A percentile compares a stretch with the other conserved stretches of the same genome.
These are phyloP conservation scores for Balanococcus diminutus DNA, from an alignment of 2,888 invertebrate species.

Conservation along the genomic window DNA sequence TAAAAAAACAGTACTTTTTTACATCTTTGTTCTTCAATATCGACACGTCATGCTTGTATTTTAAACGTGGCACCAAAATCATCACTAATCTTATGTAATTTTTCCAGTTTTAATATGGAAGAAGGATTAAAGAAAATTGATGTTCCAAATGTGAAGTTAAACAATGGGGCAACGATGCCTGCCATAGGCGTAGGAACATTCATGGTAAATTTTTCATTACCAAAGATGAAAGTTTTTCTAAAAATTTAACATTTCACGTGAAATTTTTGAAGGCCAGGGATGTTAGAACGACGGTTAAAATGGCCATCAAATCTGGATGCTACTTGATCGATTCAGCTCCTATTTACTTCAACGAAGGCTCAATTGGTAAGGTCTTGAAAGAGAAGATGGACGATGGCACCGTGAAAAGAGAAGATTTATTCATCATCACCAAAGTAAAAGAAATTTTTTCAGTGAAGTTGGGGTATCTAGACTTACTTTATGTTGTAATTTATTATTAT, in stretches of 20 bases:
- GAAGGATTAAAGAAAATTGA: not conserved
- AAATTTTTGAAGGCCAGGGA: conserved; percentile 39
- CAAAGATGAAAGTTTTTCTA: not conserved
- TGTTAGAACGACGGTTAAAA: conserved; percentile 33
- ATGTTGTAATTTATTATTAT: not conserved
- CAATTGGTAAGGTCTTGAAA: conserved; percentile 70
- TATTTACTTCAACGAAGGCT: conserved; percentile 74
- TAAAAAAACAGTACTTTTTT: too few relatives aligned
- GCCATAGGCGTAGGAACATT: conserved; percentile 38
- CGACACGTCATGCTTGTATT: not conserved
- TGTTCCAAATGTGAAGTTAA: conserved; percentile 14
- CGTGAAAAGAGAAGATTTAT: conserved; percentile 73
- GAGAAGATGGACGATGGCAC: conserved; percentile 71
- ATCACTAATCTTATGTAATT: not conserved
- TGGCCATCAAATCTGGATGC: conserved; percentile 77
- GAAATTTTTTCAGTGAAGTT: not conserved
- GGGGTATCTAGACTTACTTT: too few relatives aligned
- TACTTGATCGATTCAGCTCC: conserved; percentile 77
- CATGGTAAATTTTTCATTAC: not conserved
- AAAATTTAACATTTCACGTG: not conserved
- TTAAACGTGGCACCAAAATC: not conserved
- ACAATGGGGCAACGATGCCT: conserved; percentile 40
- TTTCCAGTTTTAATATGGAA: not conserved
- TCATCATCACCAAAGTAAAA: conserved; percentile 69
- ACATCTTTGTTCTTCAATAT: too few relatives aligned